Percentiles rank a stretch among this genome's conserved stretches.
These are phyloP conservation scores for Macrobrachium rosenbergii DNA, from an alignment of 1,140 invertebrate species.

Conservation along the genomic window DNA sequence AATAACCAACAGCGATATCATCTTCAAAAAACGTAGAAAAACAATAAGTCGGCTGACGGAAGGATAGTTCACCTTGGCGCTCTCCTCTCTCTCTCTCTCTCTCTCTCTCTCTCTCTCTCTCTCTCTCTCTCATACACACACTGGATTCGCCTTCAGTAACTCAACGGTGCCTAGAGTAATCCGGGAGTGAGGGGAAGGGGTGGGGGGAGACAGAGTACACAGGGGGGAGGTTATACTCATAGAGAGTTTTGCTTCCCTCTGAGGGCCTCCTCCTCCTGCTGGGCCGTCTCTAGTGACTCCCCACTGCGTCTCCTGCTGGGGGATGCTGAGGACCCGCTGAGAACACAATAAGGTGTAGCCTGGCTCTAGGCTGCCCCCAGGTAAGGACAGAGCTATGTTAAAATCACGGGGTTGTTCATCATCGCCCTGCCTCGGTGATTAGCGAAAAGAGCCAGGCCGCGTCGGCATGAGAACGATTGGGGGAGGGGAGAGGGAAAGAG, in stretches of 20 bases:
- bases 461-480: background rate
- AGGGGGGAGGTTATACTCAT: background rate
- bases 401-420: slow-evolving; percentile 44
- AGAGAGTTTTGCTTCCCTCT: background rate
- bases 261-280: background rate
- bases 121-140: background rate
- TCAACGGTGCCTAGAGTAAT: background rate
- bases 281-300: slow-evolving; percentile 32
- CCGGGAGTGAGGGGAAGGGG: background rate
- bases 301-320: slow-evolving; percentile 47
- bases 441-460: background rate
- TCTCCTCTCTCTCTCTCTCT: slow-evolving; percentile 10
- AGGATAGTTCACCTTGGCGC: too few relatives aligned
- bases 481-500: background rate
- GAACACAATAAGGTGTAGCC: slow-evolving; percentile 57
- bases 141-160: too few relatives aligned
- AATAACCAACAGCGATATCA: too few relatives aligned
- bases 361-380: slow-evolving; percentile 19
- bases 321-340: slow-evolving; percentile 16
- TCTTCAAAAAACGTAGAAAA: too few relatives aligned
- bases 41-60: too few relatives aligned
- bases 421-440: slow-evolving; percentile 44
- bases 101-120: slow-evolving; percentile 13
- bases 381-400: slow-evolving; percentile 40
- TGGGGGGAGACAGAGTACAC: background rate